phyloP scores from a whole-genome alignment of 2,888 invertebrate genomes.

The Seira musarum region DNA sequence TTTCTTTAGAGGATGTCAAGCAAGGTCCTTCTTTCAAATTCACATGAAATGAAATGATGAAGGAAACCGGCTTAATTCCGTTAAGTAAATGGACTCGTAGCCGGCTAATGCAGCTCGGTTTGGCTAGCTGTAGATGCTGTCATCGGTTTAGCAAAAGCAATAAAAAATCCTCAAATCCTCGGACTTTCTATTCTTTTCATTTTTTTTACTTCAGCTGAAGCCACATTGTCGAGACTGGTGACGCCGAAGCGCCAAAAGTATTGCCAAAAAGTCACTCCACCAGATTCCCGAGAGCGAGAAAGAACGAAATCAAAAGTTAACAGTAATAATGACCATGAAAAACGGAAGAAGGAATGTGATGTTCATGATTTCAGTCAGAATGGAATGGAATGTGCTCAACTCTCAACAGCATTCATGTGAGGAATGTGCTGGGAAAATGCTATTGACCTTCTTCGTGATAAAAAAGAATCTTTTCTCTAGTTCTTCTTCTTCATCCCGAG shows the following conservation, averaged over 20 bases:
- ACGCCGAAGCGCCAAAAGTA: conserved; percentile 45
- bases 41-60: too few species aligned
- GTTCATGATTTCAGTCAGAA: conserved; percentile 17
- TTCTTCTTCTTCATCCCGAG: background rate
- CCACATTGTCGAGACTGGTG: conserved; percentile 44
- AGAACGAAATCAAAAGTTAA: conserved; percentile 8
- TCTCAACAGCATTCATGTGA: conserved; percentile 17
- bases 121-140: too few species aligned
- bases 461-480: conserved; percentile 6
- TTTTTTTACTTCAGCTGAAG: conserved; percentile 6
- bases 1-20: too few species aligned
- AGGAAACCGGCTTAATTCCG: too few species aligned
- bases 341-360: background rate
- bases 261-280: conserved; percentile 48
- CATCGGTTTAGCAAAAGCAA: too few species aligned
- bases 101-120: too few species aligned
- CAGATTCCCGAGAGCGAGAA: conserved; percentile 33
- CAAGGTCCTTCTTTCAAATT: too few species aligned
- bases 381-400: conserved; percentile 24
- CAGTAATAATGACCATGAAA: conserved; percentile 12
- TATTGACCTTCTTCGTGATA: conserved; percentile 34
- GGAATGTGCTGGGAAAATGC: conserved; percentile 38
- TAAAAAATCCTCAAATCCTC: too few species aligned
- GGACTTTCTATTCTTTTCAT: too few species aligned
- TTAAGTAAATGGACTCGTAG: too few species aligned